Base-by-base conservation (phyloP, 1,140 invertebrate genomes). In the Polypedilum vanderplanki region DNA sequence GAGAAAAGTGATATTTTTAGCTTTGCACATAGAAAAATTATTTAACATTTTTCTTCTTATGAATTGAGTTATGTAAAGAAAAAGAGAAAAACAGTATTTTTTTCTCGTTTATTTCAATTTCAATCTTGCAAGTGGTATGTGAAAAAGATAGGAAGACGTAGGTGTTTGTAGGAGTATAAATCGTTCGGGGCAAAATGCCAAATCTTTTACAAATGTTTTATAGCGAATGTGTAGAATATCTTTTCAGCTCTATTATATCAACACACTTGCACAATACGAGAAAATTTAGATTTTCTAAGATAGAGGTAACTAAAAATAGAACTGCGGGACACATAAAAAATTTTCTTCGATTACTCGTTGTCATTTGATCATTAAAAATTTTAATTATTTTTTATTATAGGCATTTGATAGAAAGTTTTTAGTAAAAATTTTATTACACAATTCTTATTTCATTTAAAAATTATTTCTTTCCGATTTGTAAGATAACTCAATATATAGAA, bases 1-100 rank as follows among this genome's bases (percentile, higher is more conserved):
- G 18, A 70, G n/a, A 70, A 70, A 70, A 70, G 18, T 70, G 65
- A 70, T 70, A 70, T 70, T 70, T 70, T 70, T 70, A 70, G 65
- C n/a, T 70, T 70, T 18, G 20, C 9, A 70, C 18, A 70, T 22
- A 57, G n/a, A 46, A 20, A 67, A 70, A 70, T 70, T 70, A 70
- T 70, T 70, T 70, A 70, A 70, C 20, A 18, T 20, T 22, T 20
- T 20, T 70, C 8, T 67, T 18, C 65, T 9, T 10, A 70, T 20
- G 9, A 18, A 18, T 8, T n/a, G 18, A 67, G 18, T 18, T 70
- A 7, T 20, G 18, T 70, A 3, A 5, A 70, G 18, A 9, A 15
- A 15, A 57, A 57, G n/a, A 57, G 46, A 57, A 9, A 57, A 57
- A 57, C n/a, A n/a, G n/a, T n/a, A 12, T 57, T 17, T 33, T 33